Evolutionary conservation across 2,797 vertebrate species (phyloP), one percentile per base, ranked within the genome.

Genomic region (Tamandua tetradactyla): DNA sequence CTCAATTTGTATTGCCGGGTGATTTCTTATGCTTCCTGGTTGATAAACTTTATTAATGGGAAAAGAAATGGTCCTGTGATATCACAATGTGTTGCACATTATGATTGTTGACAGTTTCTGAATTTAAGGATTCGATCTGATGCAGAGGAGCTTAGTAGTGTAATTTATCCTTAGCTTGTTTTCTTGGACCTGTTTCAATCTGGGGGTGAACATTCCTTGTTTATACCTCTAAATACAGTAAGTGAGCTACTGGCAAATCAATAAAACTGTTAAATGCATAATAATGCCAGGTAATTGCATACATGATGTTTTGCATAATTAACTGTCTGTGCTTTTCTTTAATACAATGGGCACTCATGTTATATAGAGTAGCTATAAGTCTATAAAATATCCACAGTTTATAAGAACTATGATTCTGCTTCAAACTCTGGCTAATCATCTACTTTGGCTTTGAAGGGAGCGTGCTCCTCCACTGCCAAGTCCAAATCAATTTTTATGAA

Each of bases 401-500:
- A 97, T 97, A 97, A 0, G 1, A 97, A 97, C 85, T 96, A 87
- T 95, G 97, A 97, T 98, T 97, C 97, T 82, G 82, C 84, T 94
- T 94, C 95, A 98, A 98, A 98, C 88, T 97, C 96, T 75, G 96
- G 95, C 95, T 97, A 97, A 97, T 97, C 96, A 96, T 97, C 97
- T 95, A 94, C 97, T 96, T 96, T 32, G 0, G 90, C 89, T 98
- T 97, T 97, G 97, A 97, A 98, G 95, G 92, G 92, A 97, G 93
- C 91, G 69, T 80, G 80, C 95, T 97, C 96, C 92, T 93, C 96
- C 96, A 96, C 95, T 98, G 98, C 97, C 98, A 99, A 98, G 98
- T 92, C 95, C 97, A 98, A 99, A 99, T 99, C 99, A 99, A 99
- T 99, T 99, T 99, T 99, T 99, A 99, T 98, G 98, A 98, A 98